These are phyloP conservation scores for Tanaodytes sp. DNA, from an alignment of 2,888 invertebrate species.

Conservation along the genomic window DNA sequence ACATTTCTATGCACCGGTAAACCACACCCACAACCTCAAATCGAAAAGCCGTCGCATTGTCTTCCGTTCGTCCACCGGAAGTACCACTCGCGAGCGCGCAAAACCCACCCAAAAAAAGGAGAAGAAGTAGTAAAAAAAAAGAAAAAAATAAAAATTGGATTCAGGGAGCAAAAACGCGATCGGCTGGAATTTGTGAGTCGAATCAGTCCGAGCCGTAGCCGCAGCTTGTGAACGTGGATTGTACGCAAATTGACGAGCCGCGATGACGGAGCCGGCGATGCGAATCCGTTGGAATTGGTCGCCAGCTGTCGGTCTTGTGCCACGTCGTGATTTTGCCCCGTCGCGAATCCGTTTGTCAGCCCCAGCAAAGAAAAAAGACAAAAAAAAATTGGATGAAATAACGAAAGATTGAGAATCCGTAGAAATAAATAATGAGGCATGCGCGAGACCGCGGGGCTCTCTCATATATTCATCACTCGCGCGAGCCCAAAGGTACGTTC, in stretches of 20 bases:
- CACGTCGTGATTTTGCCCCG: slow-evolving; percentile 10
- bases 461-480: slow-evolving; percentile 41
- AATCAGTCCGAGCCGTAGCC: too few species aligned
- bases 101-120: slow-evolving; percentile 5
- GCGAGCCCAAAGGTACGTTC: slow-evolving; percentile 37
- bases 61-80: slow-evolving; percentile 8
- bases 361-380: too few species aligned
- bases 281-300: too few species aligned
- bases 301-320: too few species aligned
- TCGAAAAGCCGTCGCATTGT: slow-evolving; percentile 13
- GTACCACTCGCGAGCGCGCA: not conserved
- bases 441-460: slow-evolving; percentile 25
- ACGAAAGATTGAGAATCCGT: slow-evolving; percentile 39
- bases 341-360: slow-evolving; percentile 26
- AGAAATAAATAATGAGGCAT: slow-evolving; percentile 40
- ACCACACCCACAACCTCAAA: slow-evolving; percentile 4
- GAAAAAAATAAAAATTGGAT: too few species aligned
- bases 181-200: too few species aligned
- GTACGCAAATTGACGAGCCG: too few species aligned
- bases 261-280: too few species aligned
- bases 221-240: too few species aligned
- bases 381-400: too few species aligned
- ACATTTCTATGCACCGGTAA: not conserved
- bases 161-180: too few species aligned
- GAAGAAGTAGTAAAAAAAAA: too few species aligned